Conservation (phyloP, 2,797 vertebrate species). For the Tokudaia tokunoshimensis region DNA sequence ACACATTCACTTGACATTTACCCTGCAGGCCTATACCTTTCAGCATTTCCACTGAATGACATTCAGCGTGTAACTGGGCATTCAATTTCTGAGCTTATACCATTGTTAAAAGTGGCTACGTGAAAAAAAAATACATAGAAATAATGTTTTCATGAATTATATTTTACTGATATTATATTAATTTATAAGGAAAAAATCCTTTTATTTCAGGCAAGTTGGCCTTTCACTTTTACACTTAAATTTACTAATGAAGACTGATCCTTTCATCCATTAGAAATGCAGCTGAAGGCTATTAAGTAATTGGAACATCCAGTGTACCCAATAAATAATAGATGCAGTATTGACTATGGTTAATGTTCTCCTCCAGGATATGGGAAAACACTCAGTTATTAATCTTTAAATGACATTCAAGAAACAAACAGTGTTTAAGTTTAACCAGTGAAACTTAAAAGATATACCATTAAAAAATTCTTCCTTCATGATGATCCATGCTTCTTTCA, state of each 20-base stretch:
- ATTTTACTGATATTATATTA: slow-evolving; percentile 33
- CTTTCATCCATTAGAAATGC: slow-evolving; percentile 65
- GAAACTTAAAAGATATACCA: neutral
- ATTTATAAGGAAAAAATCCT: neutral
- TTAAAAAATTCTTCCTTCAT: neutral
- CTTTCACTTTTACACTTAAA: slow-evolving; percentile 56
- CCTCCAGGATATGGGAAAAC: slow-evolving; percentile 68
- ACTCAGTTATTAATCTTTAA: slow-evolving; percentile 78
- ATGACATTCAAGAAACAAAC: slow-evolving; percentile 56
- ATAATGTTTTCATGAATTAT: neutral
- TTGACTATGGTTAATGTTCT: slow-evolving; percentile 75
- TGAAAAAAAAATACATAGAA: neutral
- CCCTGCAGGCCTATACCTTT: slow-evolving; percentile 32
- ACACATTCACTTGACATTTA: slow-evolving; percentile 67
- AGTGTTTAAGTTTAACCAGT: slow-evolving; percentile 54
- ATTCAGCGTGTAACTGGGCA: slow-evolving; percentile 47
- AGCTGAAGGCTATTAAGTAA: slow-evolving; percentile 64
- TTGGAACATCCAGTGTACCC: slow-evolving; percentile 66
- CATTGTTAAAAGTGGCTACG: neutral
- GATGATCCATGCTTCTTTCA: too few relatives aligned
- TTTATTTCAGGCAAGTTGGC: neutral
- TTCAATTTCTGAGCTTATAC: slow-evolving; percentile 48
- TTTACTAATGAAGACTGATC: slow-evolving; percentile 44
- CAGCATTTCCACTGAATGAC: slow-evolving; percentile 53
- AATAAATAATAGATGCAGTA: slow-evolving; percentile 81